phyloP scores from a whole-genome alignment of 2,888 invertebrate species.

The Temnothorax rugatulus region DNA sequence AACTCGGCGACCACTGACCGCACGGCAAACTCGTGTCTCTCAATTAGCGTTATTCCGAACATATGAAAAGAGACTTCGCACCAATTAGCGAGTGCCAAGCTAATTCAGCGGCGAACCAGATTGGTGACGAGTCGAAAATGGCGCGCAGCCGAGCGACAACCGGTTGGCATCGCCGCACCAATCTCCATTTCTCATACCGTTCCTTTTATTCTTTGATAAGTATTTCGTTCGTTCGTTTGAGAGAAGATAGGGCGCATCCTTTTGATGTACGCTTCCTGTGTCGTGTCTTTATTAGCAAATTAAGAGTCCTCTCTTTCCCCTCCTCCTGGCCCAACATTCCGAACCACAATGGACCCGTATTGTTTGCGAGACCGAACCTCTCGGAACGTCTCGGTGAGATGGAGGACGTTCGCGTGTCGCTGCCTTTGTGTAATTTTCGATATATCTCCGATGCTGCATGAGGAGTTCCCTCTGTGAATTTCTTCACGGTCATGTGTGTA shows the following conservation, averaged over 20 bases:
- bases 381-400: slow-evolving; percentile 43
- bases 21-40: slow-evolving; percentile 44
- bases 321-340: slow-evolving; percentile 8
- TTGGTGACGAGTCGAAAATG: slow-evolving; percentile 64
- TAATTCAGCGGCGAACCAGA: slow-evolving; percentile 54
- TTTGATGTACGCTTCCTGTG: slow-evolving; percentile 50
- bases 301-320: slow-evolving; percentile 22
- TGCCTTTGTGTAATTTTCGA: slow-evolving; percentile 73
- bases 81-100: slow-evolving; percentile 62
- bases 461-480: slow-evolving; percentile 5
- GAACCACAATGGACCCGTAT: slow-evolving; percentile 54
- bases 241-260: slow-evolving; percentile 26
- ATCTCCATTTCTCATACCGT: slow-evolving; percentile 37
- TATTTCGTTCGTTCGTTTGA: slow-evolving; percentile 25
- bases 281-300: slow-evolving; percentile 54
- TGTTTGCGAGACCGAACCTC: slow-evolving; percentile 56
- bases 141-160: slow-evolving; percentile 34
- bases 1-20: slow-evolving; percentile 56
- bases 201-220: slow-evolving; percentile 39
- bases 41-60: slow-evolving; percentile 68
- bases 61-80: slow-evolving; percentile 45
- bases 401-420: slow-evolving; percentile 47
- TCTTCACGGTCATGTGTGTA: slow-evolving; percentile 16
- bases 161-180: slow-evolving; percentile 12
- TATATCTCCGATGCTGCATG: slow-evolving; percentile 60